phyloP scores from a whole-genome alignment of 2,113 vertebrate genomes.

The Patagioenas fasciata region DNA sequence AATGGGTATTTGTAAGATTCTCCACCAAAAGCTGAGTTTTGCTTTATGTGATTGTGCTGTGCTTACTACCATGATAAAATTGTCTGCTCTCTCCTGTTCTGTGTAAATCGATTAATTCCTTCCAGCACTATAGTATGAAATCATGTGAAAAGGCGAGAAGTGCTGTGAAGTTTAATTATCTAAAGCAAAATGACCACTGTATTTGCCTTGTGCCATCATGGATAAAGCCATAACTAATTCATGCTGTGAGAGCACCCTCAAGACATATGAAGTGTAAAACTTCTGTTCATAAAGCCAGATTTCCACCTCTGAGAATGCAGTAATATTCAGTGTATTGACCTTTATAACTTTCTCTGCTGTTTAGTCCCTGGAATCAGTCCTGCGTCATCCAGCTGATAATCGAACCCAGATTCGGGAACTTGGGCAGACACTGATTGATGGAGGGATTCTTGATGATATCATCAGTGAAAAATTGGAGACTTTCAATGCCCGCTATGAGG shows the following conservation, averaged over 20 bases:
- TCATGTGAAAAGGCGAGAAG: not conserved
- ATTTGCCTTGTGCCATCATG: not conserved
- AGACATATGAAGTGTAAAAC: not conserved
- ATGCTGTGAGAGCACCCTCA: not conserved
- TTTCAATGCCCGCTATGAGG: conserved; percentile 91
- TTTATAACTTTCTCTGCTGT: not conserved
- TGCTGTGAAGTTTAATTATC: not conserved
- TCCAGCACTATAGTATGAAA: not conserved
- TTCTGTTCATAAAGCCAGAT: not conserved
- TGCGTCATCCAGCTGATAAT: conserved; percentile 95
- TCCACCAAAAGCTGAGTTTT: not conserved
- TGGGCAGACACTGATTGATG: conserved; percentile 96
- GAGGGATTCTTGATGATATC: conserved; percentile 95
- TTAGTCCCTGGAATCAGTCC: conserved; percentile 89
- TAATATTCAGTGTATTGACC: not conserved
- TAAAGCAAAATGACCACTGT: not conserved
- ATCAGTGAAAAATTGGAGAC: conserved; percentile 94
- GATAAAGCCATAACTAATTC: not conserved
- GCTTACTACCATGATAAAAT: not conserved
- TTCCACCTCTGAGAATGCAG: not conserved
- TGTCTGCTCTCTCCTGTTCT: not conserved
- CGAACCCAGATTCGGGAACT: conserved; percentile 96
- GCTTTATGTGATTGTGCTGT: not conserved
- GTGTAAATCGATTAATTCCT: not conserved
- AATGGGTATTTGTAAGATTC: not conserved